Percentiles rank a stretch among this genome's conserved stretches.
phyloP scores from a whole-genome alignment of 2,888 invertebrate species.

The Leucophenga montana region DNA sequence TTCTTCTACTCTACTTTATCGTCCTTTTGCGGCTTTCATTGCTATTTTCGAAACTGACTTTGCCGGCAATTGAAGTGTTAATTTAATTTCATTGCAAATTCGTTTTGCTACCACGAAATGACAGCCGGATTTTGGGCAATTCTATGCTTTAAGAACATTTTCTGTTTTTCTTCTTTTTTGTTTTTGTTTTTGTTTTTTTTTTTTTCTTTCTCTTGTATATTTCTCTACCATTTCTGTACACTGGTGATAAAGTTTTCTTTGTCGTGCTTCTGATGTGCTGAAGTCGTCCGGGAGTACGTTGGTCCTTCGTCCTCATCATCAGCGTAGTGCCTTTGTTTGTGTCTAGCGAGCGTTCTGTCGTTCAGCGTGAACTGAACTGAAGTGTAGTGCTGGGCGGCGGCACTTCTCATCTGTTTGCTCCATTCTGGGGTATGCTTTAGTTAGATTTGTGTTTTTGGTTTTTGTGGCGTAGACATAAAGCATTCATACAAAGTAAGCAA shows the following conservation, averaged over 20 bases:
- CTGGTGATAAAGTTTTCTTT: neutral
- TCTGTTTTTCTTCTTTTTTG: neutral
- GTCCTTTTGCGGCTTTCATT: neutral
- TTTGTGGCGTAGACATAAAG: conserved; percentile 18
- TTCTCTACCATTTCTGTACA: neutral
- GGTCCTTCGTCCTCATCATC: neutral
- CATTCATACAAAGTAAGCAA: neutral
- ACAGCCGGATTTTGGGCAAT: neutral
- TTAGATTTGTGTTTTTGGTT: conserved; percentile 12
- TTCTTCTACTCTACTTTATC: neutral
- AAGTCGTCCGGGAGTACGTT: no score
- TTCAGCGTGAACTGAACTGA: no score
- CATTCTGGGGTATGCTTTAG: neutral
- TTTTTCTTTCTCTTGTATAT: neutral
- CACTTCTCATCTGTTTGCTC: neutral
- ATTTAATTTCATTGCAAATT: conserved; percentile 5
- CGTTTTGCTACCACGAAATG: neutral
- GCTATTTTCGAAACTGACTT: neutral
- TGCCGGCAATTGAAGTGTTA: conserved; percentile 2
- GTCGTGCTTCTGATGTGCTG: no score
- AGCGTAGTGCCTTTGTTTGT: neutral
- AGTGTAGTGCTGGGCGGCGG: no score
- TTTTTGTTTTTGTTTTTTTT: neutral
- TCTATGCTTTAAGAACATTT: neutral
- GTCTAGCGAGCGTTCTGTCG: neutral